Percentiles rank a stretch among this genome's conserved stretches.
Evolutionary conservation across 2,797 vertebrate genomes (phyloP).

Genomic region (Scomberomorus guttatus): DNA sequence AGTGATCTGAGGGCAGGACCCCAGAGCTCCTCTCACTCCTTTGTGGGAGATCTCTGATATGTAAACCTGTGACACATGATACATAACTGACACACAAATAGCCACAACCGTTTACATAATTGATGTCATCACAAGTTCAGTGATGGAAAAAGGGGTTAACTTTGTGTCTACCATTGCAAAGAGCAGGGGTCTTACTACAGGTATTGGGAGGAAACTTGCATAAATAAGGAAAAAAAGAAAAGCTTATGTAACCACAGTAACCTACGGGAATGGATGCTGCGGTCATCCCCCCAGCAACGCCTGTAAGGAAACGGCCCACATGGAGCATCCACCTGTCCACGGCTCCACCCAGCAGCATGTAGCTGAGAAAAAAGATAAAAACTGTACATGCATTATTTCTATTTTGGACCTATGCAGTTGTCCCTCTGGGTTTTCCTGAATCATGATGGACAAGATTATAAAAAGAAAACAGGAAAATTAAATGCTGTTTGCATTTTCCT

Average conservation of each 20-base stretch:
- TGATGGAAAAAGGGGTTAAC: background rate
- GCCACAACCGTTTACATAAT: background rate
- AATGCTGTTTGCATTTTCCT: background rate
- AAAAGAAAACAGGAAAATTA: background rate
- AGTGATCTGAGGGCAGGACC: constrained; percentile 94
- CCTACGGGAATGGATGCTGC: constrained; percentile 95
- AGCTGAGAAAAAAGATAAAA: constrained; percentile 67
- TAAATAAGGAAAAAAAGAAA: background rate
- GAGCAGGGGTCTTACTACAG: background rate
- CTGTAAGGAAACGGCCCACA: constrained; percentile 91
- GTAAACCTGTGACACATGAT: constrained; percentile 89
- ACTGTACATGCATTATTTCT: background rate
- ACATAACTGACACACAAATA: constrained; percentile 23
- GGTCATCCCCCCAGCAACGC: constrained; percentile 91
- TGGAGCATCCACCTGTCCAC: constrained; percentile 89
- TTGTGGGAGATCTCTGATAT: constrained; percentile 95
- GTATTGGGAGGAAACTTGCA: background rate
- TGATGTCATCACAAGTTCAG: background rate
- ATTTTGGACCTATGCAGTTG: too few relatives aligned
- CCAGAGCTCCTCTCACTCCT: constrained; percentile 89
- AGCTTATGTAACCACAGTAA: constrained; percentile 32
- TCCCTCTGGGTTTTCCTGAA: too few relatives aligned
- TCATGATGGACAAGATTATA: too few relatives aligned
- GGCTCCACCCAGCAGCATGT: constrained; percentile 89
- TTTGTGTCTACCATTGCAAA: background rate